Evolutionary conservation across 2,888 invertebrate genomes (phyloP).

Genomic region (Mesorhabditis sp.): DNA sequence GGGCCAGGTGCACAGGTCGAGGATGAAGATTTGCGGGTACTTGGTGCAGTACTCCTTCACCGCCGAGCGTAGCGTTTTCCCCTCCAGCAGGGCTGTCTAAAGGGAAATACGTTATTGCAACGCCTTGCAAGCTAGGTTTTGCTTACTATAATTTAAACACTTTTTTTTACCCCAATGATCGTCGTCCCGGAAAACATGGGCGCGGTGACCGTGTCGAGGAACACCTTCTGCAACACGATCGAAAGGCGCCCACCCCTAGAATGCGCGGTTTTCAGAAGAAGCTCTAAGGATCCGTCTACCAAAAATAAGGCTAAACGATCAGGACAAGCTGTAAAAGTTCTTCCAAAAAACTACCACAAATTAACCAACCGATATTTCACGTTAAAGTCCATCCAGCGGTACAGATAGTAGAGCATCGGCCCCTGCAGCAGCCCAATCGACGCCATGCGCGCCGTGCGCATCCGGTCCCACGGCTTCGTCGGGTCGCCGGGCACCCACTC

Average conservation of each 20-base stretch:
- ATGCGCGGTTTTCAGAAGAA: neutral
- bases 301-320: no score
- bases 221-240: neutral
- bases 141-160: no score
- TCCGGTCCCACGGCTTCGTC: constrained; percentile 1
- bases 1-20: constrained; percentile 5
- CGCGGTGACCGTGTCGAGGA: neutral
- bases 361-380: neutral
- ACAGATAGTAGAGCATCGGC: neutral
- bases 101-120: no score
- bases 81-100: constrained; percentile 1
- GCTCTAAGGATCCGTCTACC: no score
- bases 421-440: constrained; percentile 3
- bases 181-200: neutral
- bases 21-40: neutral
- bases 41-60: neutral
- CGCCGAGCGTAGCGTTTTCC: neutral
- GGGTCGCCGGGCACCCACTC: constrained; percentile 5
- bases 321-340: no score
- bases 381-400: constrained; percentile 4
- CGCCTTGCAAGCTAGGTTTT: no score
- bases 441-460: neutral
- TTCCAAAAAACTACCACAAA: neutral
- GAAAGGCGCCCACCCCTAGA: neutral
- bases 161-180: neutral